Evolutionary conservation across 2,888 invertebrate species (phyloP).

Genomic region (Sinelater perroti): DNA sequence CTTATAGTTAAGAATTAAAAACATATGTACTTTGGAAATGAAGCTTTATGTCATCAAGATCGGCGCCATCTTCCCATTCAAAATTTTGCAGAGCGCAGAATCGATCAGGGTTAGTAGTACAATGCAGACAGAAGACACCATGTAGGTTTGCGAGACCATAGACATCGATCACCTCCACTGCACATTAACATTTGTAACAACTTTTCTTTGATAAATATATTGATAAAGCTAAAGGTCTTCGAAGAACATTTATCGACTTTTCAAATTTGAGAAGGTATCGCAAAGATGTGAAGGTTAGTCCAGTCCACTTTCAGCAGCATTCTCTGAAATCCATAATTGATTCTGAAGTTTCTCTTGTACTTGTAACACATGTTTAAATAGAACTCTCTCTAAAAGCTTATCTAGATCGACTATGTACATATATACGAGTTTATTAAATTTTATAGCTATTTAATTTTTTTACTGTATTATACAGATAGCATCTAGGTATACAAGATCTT

Average conservation of each 20-base stretch:
- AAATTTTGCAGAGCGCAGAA: conserved; percentile 45
- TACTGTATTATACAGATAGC: no score
- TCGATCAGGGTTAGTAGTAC: conserved; percentile 43
- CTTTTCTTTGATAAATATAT: conserved; percentile 50
- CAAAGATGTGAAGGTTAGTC: conserved; percentile 64
- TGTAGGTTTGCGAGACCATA: conserved; percentile 54
- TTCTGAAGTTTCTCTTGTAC: no score
- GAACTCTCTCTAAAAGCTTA: no score
- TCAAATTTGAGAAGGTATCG: conserved; percentile 56
- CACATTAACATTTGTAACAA: conserved; percentile 66
- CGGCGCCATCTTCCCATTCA: conserved; percentile 49
- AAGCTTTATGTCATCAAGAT: conserved; percentile 51
- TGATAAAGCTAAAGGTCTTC: conserved; percentile 51
- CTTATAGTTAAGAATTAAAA: conserved; percentile 54
- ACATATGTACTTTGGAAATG: conserved; percentile 55
- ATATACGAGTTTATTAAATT: no score
- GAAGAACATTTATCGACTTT: conserved; percentile 56
- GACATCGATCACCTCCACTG: conserved; percentile 64
- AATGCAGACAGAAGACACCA: conserved; percentile 52
- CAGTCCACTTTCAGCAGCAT: conserved; percentile 65
- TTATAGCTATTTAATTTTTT: no score
- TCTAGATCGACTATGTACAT: no score
- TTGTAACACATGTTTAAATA: no score
- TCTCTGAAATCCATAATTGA: conserved; percentile 65
- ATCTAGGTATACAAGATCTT: no score